Conservation (phyloP, 2,888 invertebrate genomes). For the Trimorus sp. region DNA sequence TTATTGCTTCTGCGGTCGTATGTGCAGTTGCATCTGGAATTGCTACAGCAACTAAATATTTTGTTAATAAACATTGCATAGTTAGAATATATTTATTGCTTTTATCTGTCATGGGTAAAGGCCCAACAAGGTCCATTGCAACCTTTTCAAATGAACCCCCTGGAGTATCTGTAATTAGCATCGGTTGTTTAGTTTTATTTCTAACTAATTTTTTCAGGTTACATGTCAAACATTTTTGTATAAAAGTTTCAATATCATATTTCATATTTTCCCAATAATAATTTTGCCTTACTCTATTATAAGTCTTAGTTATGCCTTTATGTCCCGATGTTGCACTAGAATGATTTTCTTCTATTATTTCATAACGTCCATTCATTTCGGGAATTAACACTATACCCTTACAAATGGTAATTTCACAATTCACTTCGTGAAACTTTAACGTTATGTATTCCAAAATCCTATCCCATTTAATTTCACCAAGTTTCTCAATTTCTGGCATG, state of each 20-base stretch:
- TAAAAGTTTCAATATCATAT: neutral
- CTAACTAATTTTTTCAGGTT: slow-evolving; percentile 7
- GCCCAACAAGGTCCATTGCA: slow-evolving; percentile 7
- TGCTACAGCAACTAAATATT: neutral
- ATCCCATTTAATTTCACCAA: neutral
- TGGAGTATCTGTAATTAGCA: slow-evolving; percentile 11
- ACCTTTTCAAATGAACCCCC: neutral
- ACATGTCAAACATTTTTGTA: neutral
- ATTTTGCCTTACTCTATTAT: too few relatives aligned
- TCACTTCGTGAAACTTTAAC: neutral
- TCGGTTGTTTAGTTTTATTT: neutral
- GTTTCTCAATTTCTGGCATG: neutral
- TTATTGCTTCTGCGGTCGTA: neutral
- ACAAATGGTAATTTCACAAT: neutral
- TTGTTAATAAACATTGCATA: slow-evolving; percentile 1
- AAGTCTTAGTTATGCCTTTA: neutral
- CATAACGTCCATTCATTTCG: neutral
- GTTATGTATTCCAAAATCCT: neutral
- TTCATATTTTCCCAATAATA: neutral
- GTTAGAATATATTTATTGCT: slow-evolving; percentile 2
- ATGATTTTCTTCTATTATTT: neutral
- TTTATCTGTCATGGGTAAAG: neutral
- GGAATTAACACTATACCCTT: neutral
- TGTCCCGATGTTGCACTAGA: neutral
- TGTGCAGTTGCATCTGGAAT: slow-evolving; percentile 3